phyloP scores from a whole-genome alignment of 2,113 vertebrate species.

The Pterocles gutturalis region DNA sequence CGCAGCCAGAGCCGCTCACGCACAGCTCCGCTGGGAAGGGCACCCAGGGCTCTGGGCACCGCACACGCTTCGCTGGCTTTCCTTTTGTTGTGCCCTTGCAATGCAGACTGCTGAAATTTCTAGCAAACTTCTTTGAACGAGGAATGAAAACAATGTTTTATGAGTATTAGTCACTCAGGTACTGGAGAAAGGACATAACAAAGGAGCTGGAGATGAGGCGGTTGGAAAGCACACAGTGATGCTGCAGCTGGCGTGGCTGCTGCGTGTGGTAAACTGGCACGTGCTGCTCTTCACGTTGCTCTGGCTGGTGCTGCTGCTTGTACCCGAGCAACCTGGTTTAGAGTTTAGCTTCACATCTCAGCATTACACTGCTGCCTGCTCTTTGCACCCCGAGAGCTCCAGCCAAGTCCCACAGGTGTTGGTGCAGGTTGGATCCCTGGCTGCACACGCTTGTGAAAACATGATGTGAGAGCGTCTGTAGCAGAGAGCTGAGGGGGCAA shows the following conservation, averaged over 20 bases:
- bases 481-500: accelerated
- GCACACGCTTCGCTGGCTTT: accelerated
- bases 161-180: neutral
- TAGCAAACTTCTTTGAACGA: neutral
- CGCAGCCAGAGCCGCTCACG: neutral
- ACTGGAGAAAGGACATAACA: neutral
- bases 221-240: neutral
- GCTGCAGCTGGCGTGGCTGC: neutral
- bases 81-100: neutral
- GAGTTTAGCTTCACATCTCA: neutral
- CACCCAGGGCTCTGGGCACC: neutral
- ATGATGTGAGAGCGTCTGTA: too few relatives aligned
- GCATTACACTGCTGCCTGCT: accelerated
- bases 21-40: neutral
- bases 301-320: accelerated
- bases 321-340: neutral
- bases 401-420: too few relatives aligned
- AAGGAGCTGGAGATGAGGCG: neutral
- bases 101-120: neutral
- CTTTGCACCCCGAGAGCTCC: neutral
- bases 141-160: neutral
- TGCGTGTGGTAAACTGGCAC: accelerated
- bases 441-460: too few relatives aligned
- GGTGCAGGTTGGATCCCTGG: neutral
- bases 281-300: neutral